Evolutionary conservation across 1,140 invertebrate genomes (phyloP), one percentile per base, ranked within the genome.

Genomic region (Eufriesea mexicana): DNA sequence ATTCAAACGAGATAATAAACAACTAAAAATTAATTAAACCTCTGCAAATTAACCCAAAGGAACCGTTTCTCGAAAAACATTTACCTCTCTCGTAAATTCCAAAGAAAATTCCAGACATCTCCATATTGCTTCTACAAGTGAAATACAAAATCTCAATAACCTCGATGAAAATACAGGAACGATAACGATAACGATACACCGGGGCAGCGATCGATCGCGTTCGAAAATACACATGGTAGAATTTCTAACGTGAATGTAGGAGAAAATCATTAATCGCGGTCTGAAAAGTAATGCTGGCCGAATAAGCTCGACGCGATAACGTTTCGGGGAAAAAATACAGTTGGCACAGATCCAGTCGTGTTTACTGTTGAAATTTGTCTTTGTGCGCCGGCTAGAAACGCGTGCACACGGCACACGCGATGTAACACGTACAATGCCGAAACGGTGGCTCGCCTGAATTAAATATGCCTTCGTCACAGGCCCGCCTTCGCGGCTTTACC

Each of bases 351-450:
- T 89, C 87, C 88, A 89, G 88, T 81, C 88, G 71, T 89, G 87
- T 89, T 89, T 89, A 89, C 88, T 85, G 88, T 87, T 89, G 82
- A 89, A 89, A 89, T 89, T 89, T 89, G 88, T 89, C 87, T 89
- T 86, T 79, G 87, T 86, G 87, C 81, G 68, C 75, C 59, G 28
- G 87, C 82, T 84, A 74, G 87, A 76, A 79, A 64, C 79, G 84
- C 80, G 67, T 84, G 70, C 86, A 62, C 86, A 73, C 66, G 67
- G 66, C 76, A 67, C 81, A 86, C 75, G 82, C 71, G 82, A 62
- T 89, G 76, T 89, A 84, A 89, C 77, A 62, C 79, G 81, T 85
- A 84, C 79, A 86, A 78, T 89, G 79, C 79, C 71, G 67, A 83
- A 83, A 83, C 81, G 64, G 66, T 73, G 81, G 55, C 23, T 79